Evolutionary conservation across 2,888 invertebrate genomes (phyloP).

Genomic region (Cryptocephalus primarius): DNA sequence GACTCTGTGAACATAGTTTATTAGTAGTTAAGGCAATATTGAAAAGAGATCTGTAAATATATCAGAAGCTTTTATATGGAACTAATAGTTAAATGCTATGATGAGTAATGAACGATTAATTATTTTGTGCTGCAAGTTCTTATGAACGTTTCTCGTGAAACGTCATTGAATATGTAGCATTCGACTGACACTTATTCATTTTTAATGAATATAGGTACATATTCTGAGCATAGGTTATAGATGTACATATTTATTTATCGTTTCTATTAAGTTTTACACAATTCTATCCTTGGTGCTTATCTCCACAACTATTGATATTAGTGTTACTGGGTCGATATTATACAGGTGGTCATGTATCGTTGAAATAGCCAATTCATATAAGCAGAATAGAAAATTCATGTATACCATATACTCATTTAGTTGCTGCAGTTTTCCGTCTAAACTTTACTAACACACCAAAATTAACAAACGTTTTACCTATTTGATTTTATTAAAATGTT

Average conservation of each 20-base stretch:
- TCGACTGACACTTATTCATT: conserved; percentile 23
- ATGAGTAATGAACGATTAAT: conserved; percentile 19
- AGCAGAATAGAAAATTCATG: too few relatives aligned
- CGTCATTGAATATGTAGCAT: conserved; percentile 20
- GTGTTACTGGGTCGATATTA: conserved; percentile 22
- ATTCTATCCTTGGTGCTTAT: conserved; percentile 29
- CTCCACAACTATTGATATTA: conserved; percentile 20
- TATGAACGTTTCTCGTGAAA: conserved; percentile 21
- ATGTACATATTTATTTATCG: conserved; percentile 30
- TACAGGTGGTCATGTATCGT: conserved; percentile 34
- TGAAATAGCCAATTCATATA: conserved; percentile 34
- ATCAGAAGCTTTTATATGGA: conserved; percentile 39
- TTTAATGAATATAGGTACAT: conserved; percentile 18
- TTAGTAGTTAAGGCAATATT: conserved; percentile 31
- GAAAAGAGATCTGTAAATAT: conserved; percentile 31
- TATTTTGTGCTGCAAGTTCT: conserved; percentile 26
- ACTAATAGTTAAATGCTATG: conserved; percentile 25
- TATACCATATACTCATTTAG: too few relatives aligned
- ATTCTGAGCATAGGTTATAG: conserved; percentile 21
- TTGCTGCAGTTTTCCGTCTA: too few relatives aligned
- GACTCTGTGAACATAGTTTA: conserved; percentile 29
- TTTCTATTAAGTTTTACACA: conserved; percentile 27
- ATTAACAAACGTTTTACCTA: too few relatives aligned
- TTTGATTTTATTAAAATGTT: too few relatives aligned
- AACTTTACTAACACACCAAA: too few relatives aligned